Evolutionary conservation across 2,797 vertebrate genomes (phyloP).

Genomic region (Leucoraja ocellata): DNA sequence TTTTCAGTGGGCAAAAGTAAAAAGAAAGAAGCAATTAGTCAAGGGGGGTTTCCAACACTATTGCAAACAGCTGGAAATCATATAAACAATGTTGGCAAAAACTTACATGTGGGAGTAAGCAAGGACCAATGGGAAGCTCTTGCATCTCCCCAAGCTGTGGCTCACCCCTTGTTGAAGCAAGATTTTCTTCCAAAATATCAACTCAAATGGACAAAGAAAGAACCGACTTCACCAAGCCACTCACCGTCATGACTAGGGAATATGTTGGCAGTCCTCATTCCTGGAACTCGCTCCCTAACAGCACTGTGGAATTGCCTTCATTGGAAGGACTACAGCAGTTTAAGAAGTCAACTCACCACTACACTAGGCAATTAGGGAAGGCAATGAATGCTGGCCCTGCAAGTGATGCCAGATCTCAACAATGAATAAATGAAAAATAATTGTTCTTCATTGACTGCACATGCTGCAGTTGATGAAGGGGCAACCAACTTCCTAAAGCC

Average conservation of each 20-base stretch:
- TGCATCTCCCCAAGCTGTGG: slow-evolving; percentile 42
- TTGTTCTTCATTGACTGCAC: neutral
- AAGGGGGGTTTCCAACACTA: neutral
- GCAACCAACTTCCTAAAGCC: neutral
- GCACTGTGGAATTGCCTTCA: too few relatives aligned
- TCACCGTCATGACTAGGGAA: too few relatives aligned
- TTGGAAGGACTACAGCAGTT: too few relatives aligned
- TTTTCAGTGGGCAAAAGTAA: neutral
- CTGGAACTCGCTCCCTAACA: too few relatives aligned
- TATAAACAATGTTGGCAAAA: slow-evolving; percentile 45
- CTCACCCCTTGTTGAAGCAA: slow-evolving; percentile 47
- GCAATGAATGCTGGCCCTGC: too few relatives aligned
- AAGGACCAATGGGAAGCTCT: slow-evolving; percentile 44
- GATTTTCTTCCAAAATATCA: slow-evolving; percentile 84
- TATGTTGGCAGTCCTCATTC: too few relatives aligned
- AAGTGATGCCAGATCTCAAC: too few relatives aligned
- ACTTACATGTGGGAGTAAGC: slow-evolving; percentile 39
- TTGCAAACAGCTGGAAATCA: slow-evolving; percentile 39
- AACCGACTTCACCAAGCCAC: neutral
- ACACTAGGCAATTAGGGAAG: too few relatives aligned
- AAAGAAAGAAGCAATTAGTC: neutral
- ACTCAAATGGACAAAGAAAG: slow-evolving; percentile 68
- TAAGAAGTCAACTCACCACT: too few relatives aligned
- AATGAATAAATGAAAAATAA: too few relatives aligned
- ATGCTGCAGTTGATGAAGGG: neutral